Base-by-base conservation (phyloP, 2,797 vertebrate species). In the Zalophus californianus region DNA sequence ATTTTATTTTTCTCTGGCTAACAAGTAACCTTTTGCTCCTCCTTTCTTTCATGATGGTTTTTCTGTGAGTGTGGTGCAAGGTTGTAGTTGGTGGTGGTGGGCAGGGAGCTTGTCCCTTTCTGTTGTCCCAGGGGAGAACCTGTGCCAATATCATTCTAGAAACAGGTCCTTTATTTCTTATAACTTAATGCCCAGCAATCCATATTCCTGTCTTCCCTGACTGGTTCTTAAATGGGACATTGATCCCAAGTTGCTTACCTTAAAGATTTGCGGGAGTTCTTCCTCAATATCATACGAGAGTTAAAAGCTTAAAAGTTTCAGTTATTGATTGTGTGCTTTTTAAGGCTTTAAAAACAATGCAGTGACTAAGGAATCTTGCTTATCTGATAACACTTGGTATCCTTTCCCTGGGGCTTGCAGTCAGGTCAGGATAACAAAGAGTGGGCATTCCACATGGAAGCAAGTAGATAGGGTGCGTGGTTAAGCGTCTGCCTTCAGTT, bases 301-400 rank as follows among this genome's bases (percentile, higher is more conserved):
- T 78, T 94, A 88, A 82, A 94, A 90, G 48, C 52, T 86, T 95
- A 44, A 86, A 91, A 85, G 27, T 78, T 86, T 96, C 44, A 38
- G 8, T 92, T 93, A 44, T 86, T 85, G 7, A 56, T 32, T 85
- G 35, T 96, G 25, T 41, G 16, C 58, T 77, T 82, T 94, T 93
- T 80, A 83, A 75, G 84, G 50, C 88, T 88, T 97, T 73, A 86
- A 91, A 97, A 89, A n/a, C 64, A 88, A 58, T 84, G 79, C 41
- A 72, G 11, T 56, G 54, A 77, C 89, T 60, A 41, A 75, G 15
- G 32, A 97, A 70, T 64, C 82, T 79, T 79, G 50, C 58, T 50
- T 70, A 5, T 64, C 50, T 32, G 38, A 16, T 68, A 79, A 60
- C 32, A 60, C 11, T 10, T 48, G 83, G 62, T 25, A 75, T 56